Conservation (phyloP, 2,888 invertebrate genomes). For the Patella caerulea region DNA sequence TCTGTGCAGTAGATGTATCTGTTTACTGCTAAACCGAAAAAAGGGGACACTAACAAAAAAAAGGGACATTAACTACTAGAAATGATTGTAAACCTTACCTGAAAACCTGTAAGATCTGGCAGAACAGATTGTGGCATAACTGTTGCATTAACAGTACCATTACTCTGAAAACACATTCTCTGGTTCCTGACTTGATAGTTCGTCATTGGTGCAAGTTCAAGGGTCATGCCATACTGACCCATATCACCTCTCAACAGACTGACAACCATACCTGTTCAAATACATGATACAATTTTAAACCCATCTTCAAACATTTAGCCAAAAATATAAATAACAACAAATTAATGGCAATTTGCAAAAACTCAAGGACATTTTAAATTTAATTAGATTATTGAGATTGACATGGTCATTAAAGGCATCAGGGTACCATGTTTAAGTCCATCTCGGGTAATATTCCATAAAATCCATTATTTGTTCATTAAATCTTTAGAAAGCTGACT, state of each 20-base stretch:
- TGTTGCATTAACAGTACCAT: slow-evolving; percentile 79
- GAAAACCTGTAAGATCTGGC: slow-evolving; percentile 85
- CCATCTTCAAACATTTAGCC: no score
- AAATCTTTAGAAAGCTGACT: no score
- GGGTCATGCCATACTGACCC: slow-evolving; percentile 71
- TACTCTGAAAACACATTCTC: slow-evolving; percentile 86
- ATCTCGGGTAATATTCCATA: background rate
- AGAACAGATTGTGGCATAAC: slow-evolving; percentile 84
- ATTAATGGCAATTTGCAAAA: no score
- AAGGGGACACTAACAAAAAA: no score
- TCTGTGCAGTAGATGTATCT: no score
- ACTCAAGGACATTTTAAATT: no score
- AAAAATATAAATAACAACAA: no score
- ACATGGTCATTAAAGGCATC: background rate
- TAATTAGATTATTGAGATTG: no score
- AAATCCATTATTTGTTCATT: no score
- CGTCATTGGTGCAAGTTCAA: slow-evolving; percentile 81
- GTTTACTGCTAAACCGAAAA: no score
- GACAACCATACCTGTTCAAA: slow-evolving; percentile 82
- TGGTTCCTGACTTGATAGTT: slow-evolving; percentile 82
- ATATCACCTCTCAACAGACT: slow-evolving; percentile 84
- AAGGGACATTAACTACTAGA: no score
- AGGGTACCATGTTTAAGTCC: background rate
- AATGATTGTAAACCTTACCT: slow-evolving; percentile 69
- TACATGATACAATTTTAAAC: no score